phyloP scores from a whole-genome alignment of 2,113 vertebrate species.

The Isichthys henryi region DNA sequence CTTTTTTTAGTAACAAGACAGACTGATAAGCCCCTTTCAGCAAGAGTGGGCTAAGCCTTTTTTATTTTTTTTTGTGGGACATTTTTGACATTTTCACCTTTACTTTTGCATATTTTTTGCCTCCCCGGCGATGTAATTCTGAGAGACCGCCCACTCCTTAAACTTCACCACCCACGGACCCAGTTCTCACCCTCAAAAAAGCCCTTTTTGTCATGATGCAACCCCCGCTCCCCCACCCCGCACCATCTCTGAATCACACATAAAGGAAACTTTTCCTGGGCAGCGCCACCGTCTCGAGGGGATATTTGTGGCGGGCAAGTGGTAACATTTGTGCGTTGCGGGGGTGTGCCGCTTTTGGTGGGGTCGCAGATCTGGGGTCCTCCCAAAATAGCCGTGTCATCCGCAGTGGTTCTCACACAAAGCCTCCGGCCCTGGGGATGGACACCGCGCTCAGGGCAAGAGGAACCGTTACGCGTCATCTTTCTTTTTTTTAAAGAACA shows the following conservation, averaged over 20 bases:
- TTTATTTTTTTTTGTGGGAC: slow-evolving; percentile 21
- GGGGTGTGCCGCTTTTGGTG: slow-evolving; percentile 27
- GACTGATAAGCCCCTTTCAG: slow-evolving; percentile 11
- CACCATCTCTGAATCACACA: slow-evolving; percentile 22
- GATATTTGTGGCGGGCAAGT: slow-evolving; percentile 39
- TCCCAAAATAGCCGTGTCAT: slow-evolving; percentile 24
- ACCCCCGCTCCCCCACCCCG: slow-evolving; percentile 30
- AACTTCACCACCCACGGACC: neutral
- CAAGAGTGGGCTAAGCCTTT: slow-evolving; percentile 19
- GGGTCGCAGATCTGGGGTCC: neutral
- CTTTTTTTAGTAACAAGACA: neutral
- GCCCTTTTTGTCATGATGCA: slow-evolving; percentile 22
- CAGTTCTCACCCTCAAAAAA: neutral
- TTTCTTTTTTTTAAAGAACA: neutral
- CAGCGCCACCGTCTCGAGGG: slow-evolving; percentile 36
- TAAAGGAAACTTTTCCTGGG: slow-evolving; percentile 29
- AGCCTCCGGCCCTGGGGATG: neutral
- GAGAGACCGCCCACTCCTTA: slow-evolving; percentile 27
- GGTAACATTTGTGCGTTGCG: slow-evolving; percentile 50
- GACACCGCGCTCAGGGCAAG: neutral
- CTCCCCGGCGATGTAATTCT: slow-evolving; percentile 36
- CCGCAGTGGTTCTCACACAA: neutral
- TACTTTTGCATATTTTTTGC: slow-evolving; percentile 5
- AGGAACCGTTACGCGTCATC: neutral
- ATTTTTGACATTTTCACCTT: slow-evolving; percentile 25